Evolutionary conservation across 2,113 vertebrate genomes (phyloP).

Genomic region (Orycteropus afer): DNA sequence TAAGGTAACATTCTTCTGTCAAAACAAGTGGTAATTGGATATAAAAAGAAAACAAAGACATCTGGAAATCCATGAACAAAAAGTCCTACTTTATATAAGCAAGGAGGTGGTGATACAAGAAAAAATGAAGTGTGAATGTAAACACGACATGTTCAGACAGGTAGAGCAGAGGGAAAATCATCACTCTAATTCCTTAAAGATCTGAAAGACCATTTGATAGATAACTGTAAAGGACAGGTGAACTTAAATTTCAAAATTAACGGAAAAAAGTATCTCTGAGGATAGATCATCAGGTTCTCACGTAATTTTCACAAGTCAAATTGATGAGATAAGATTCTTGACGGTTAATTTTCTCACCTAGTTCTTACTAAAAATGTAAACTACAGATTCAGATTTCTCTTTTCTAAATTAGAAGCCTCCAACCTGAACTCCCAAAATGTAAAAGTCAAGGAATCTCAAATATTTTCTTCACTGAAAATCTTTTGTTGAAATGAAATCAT

Average conservation of each 20-base stretch:
- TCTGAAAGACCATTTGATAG: background rate
- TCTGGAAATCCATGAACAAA: background rate
- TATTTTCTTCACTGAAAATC: background rate
- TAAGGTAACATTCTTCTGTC: background rate
- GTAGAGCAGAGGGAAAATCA: background rate
- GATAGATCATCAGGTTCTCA: slow-evolving; percentile 61
- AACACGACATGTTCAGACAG: slow-evolving; percentile 43
- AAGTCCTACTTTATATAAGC: background rate
- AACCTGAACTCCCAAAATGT: slow-evolving; percentile 15
- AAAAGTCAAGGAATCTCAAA: background rate
- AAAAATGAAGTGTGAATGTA: slow-evolving; percentile 41
- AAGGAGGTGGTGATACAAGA: background rate
- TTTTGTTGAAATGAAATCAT: slow-evolving; percentile 13
- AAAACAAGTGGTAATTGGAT: background rate
- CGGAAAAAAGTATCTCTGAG: background rate
- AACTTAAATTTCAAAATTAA: slow-evolving; percentile 54
- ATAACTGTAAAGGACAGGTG: background rate
- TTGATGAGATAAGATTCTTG: slow-evolving; percentile 33
- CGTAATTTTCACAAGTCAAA: slow-evolving; percentile 63
- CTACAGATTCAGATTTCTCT: slow-evolving; percentile 10
- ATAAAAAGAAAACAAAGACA: background rate
- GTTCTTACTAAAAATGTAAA: slow-evolving; percentile 50
- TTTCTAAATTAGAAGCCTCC: slow-evolving; percentile 52
- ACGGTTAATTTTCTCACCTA: slow-evolving; percentile 58
- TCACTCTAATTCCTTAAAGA: slow-evolving; percentile 30